These are phyloP conservation scores for Tenthredo livida DNA, from an alignment of 2,888 invertebrate genomes.

Conservation along the genomic window DNA sequence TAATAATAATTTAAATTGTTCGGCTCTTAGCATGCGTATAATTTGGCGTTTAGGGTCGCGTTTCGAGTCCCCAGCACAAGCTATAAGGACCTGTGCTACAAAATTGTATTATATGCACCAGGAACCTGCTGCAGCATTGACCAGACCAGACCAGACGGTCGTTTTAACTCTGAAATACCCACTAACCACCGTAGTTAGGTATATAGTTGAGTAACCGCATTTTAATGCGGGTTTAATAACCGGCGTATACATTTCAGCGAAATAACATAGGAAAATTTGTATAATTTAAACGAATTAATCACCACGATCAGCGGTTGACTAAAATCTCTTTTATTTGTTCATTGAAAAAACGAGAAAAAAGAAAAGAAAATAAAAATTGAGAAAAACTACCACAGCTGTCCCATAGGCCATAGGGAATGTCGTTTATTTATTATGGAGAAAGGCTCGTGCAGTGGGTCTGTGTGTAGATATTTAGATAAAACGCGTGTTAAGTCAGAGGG, in stretches of 20 bases:
- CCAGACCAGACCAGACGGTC: not conserved
- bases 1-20: slow-evolving; percentile 74
- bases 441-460: not conserved
- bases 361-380: not conserved
- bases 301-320: not conserved
- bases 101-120: not conserved
- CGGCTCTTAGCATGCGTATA: slow-evolving; percentile 74
- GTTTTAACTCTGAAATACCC: slow-evolving; percentile 19
- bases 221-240: slow-evolving; percentile 44
- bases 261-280: not conserved
- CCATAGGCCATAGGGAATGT: not conserved
- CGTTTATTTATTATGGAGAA: slow-evolving; percentile 10
- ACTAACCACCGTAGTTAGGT: not conserved
- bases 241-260: not conserved
- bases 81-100: slow-evolving; percentile 4
- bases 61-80: slow-evolving; percentile 27
- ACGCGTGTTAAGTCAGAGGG: not conserved
- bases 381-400: slow-evolving; percentile 12
- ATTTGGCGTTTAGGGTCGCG: slow-evolving; percentile 69
- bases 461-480: slow-evolving; percentile 5
- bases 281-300: slow-evolving; percentile 36
- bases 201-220: slow-evolving; percentile 1
- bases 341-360: not conserved
- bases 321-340: not conserved
- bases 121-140: not conserved